Evolutionary conservation across 2,888 invertebrate species (phyloP).

Genomic region (Lepidochitona cinerea): DNA sequence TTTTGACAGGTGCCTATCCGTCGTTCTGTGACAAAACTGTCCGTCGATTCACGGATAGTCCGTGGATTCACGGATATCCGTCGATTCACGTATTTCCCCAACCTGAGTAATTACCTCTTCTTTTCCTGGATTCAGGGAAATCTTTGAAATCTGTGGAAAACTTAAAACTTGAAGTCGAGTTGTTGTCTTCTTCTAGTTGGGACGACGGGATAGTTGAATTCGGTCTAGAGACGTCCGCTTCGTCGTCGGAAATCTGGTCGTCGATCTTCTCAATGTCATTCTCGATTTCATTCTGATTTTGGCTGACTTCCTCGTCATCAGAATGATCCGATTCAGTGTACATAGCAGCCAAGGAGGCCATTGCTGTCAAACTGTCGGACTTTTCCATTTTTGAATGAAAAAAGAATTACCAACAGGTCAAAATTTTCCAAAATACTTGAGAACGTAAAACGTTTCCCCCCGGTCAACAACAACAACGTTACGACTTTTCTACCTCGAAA

Average conservation of each 20-base stretch:
- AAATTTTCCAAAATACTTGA: too few species aligned
- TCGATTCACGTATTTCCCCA: too few species aligned
- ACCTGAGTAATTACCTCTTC: neutral
- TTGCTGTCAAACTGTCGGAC: constrained; percentile 47
- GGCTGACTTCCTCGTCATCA: constrained; percentile 43
- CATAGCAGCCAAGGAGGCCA: constrained; percentile 44
- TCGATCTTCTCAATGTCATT: constrained; percentile 41
- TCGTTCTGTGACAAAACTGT: too few species aligned
- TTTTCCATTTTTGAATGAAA: constrained; percentile 39
- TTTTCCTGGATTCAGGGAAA: neutral
- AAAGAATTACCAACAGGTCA: too few species aligned
- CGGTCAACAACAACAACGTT: too few species aligned
- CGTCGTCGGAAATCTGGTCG: constrained; percentile 59
- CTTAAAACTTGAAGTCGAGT: neutral
- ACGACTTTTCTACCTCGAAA: too few species aligned
- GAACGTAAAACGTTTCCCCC: too few species aligned
- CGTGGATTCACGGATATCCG: too few species aligned
- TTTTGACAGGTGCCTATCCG: too few species aligned
- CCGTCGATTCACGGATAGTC: too few species aligned
- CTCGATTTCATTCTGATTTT: constrained; percentile 58
- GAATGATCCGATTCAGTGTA: constrained; percentile 33
- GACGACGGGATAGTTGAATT: neutral
- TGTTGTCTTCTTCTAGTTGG: neutral
- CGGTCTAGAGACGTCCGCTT: constrained; percentile 25
- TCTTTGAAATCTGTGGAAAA: neutral